Evolutionary conservation across 1,140 invertebrate genomes (phyloP).

Genomic region (Brachionus asplanchnoidis): DNA sequence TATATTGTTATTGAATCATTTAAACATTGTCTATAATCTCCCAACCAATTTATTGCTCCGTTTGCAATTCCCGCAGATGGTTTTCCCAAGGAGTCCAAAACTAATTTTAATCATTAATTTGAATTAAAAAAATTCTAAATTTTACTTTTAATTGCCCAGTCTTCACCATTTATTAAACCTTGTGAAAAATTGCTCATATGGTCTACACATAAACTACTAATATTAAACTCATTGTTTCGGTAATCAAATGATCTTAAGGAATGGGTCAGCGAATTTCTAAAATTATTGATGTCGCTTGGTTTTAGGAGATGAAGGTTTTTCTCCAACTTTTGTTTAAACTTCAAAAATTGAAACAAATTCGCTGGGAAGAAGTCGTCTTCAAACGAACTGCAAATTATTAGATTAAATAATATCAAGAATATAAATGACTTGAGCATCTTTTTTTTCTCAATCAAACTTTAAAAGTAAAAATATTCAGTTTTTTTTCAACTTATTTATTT

Average conservation of each 20-base stretch:
- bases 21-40: conserved; percentile 53
- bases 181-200: background rate
- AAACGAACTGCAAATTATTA: background rate
- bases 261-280: background rate
- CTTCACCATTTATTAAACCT: background rate
- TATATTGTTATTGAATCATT: background rate
- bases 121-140: background rate
- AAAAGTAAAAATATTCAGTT: background rate
- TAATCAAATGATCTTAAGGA: background rate
- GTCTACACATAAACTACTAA: background rate
- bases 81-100: background rate
- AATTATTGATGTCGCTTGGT: background rate
- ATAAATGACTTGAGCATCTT: background rate
- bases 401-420: background rate
- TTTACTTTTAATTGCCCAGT: background rate
- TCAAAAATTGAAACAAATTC: background rate
- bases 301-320: background rate
- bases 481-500: too few species aligned
- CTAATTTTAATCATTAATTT: background rate
- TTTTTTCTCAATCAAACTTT: too few species aligned
- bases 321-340: background rate
- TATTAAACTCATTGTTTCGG: background rate
- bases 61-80: background rate
- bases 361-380: background rate
- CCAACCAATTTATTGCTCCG: conserved; percentile 46